Evolutionary conservation across 2,797 vertebrate species (phyloP).

Genomic region (Scolopax bukidnonensis): DNA sequence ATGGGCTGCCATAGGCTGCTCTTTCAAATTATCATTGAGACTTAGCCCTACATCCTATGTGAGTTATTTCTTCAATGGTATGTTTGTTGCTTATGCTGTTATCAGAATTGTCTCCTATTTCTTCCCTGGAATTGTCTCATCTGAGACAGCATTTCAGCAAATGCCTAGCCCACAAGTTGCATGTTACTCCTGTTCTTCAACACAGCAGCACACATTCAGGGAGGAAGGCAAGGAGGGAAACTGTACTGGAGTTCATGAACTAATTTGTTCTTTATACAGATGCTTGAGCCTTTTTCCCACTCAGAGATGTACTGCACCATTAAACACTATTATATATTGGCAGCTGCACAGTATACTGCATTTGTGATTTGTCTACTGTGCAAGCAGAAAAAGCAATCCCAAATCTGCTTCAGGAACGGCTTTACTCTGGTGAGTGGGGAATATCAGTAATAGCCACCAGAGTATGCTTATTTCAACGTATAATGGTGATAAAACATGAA

Average conservation of each 20-base stretch:
- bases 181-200: background rate
- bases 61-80: background rate
- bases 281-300: background rate
- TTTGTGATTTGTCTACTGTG: background rate
- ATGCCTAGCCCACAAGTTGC: background rate
- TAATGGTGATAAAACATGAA: slow-evolving; percentile 10
- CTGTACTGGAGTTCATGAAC: background rate
- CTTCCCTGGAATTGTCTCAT: background rate
- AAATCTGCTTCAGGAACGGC: background rate
- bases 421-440: background rate
- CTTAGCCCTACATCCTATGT: background rate
- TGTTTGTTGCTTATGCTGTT: background rate
- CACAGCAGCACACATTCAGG: background rate
- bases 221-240: background rate
- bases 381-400: background rate
- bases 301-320: background rate
- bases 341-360: background rate
- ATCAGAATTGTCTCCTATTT: background rate
- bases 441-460: background rate
- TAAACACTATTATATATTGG: slow-evolving; percentile 8
- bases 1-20: background rate
- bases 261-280: background rate
- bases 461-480: background rate
- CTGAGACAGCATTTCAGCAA: background rate
- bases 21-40: background rate